Evolutionary conservation across 37 sponge, comb jelly and placozoan species (phyloP), one percentile per base, ranked within the genome.

Genomic region (Aphrocallistes beatrix): DNA sequence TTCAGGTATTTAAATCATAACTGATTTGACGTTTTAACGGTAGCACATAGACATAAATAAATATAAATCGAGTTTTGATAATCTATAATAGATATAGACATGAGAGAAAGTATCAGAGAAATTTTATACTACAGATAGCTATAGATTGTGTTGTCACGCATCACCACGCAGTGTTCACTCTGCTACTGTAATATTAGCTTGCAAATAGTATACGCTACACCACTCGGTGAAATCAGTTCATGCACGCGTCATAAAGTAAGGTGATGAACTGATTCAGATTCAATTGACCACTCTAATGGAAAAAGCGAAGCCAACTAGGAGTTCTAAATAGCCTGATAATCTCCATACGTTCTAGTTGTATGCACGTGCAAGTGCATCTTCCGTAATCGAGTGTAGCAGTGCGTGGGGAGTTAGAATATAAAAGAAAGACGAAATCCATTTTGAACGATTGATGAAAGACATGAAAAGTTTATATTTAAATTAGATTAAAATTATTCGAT

Each of bases 201-300:
- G n/a, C n/a, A n/a, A n/a, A n/a, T n/a, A n/a, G n/a, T n/a, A n/a
- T n/a, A n/a, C n/a, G n/a, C n/a, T n/a, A n/a, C n/a, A n/a, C n/a
- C n/a, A n/a, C 75, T 28, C n/a, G n/a, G n/a, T 3, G n/a, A 42
- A 60, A 60, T 60, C 75, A 60, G 75, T 30, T 60, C 75, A 60
- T 60, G 75, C 75, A 60, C 75, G 75, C 75, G 75, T 60, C 75
- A 60, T 60, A 60, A 25, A 13, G 75, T 60, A 30, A 60, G 75
- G 28, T 60, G 75, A 60, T 60, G 75, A 60, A 60, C 75, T 60
- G 75, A 60, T 60, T 30, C 75, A 60, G 75, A 60, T 60, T 60
- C 75, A 3, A 60, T 25, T 60, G 75, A 17, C 10, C 17, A 60
- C 3, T 60, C 75, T 60, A 60, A 25, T 60, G 75, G 21, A 60